Conservation (phyloP, 2,888 invertebrate genomes). For the Helleia helle region DNA sequence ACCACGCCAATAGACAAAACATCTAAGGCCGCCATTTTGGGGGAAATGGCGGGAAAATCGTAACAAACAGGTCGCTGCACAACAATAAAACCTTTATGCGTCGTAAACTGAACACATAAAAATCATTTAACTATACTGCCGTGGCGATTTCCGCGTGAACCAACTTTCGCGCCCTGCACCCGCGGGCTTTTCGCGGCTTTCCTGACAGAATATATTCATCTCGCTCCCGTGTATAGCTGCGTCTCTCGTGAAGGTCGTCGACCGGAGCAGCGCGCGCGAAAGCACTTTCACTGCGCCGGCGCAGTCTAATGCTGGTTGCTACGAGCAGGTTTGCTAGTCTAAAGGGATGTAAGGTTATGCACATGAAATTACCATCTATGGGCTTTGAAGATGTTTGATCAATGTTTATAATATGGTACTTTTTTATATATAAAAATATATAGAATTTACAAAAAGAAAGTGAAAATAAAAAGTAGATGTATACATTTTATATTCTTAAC, state of each 20-base stretch:
- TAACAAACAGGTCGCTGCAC: slow-evolving; percentile 13
- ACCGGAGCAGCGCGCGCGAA: slow-evolving; percentile 74
- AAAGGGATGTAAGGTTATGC: slow-evolving; percentile 37
- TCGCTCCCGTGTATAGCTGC: slow-evolving; percentile 31
- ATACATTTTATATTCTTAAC: too few species aligned
- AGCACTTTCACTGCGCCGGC: slow-evolving; percentile 70
- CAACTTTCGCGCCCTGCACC: slow-evolving; percentile 52
- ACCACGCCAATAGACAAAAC: background rate
- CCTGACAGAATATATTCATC: slow-evolving; percentile 50
- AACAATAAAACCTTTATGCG: slow-evolving; percentile 48
- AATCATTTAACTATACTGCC: slow-evolving; percentile 52
- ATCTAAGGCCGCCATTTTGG: slow-evolving; percentile 8
- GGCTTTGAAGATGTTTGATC: too few species aligned
- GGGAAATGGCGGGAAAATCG: slow-evolving; percentile 8
- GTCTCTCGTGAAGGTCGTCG: slow-evolving; percentile 56
- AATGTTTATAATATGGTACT: too few species aligned
- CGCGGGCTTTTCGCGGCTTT: slow-evolving; percentile 53
- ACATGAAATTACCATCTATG: too few species aligned
- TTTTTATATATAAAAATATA: too few species aligned
- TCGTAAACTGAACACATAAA: slow-evolving; percentile 54
- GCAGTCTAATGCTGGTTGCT: slow-evolving; percentile 46
- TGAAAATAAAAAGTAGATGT: too few species aligned
- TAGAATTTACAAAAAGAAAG: too few species aligned
- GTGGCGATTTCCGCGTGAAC: slow-evolving; percentile 54
- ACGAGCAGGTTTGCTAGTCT: slow-evolving; percentile 44